phyloP scores from a whole-genome alignment of 2,888 invertebrate species.

The Linhomoeus sp. region DNA sequence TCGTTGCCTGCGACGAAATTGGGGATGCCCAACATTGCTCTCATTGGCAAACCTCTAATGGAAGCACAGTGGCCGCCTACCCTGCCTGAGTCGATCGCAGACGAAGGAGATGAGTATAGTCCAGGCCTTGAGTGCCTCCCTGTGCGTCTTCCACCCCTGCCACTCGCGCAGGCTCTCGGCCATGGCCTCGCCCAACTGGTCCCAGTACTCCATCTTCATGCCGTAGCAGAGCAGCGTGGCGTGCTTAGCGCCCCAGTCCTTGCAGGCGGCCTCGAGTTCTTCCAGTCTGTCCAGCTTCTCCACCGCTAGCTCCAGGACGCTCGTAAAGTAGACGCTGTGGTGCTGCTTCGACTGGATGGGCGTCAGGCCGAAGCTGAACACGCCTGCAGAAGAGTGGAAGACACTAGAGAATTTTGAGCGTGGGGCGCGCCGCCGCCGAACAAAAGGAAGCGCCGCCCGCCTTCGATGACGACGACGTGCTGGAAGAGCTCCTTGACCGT shows the following conservation, averaged over 20 bases:
- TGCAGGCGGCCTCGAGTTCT: background rate
- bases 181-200: constrained; percentile 5
- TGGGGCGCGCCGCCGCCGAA: too few species aligned
- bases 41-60: too few species aligned
- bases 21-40: too few species aligned
- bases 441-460: too few species aligned
- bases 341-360: too few species aligned
- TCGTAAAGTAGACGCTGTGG: background rate
- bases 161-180: background rate
- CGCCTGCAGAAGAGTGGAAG: too few species aligned
- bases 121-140: constrained; percentile 3
- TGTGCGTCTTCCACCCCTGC: background rate
- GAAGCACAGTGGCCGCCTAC: background rate
- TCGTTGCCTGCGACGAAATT: too few species aligned
- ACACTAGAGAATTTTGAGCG: too few species aligned
- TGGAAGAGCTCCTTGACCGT: too few species aligned
- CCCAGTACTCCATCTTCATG: background rate
- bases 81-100: constrained; percentile 5
- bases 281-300: background rate
- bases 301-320: background rate
- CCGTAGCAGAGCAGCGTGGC: background rate
- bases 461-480: too few species aligned
- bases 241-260: background rate
- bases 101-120: constrained; percentile 3
- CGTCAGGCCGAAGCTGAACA: too few species aligned